phyloP scores from a whole-genome alignment of 1,140 invertebrate genomes.

The Chelonus insularis region DNA sequence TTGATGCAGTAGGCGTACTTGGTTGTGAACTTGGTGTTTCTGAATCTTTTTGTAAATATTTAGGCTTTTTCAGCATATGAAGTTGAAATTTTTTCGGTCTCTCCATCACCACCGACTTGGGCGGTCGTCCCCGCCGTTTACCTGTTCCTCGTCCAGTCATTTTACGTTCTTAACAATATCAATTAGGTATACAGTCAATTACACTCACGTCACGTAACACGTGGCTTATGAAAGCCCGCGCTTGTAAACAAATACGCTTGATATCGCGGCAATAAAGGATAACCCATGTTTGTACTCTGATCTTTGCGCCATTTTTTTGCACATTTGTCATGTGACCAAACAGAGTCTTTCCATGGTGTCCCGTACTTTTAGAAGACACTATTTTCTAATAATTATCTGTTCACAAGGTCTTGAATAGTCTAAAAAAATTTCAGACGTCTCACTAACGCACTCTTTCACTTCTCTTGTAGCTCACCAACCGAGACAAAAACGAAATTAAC shows the following conservation, averaged over 20 bases:
- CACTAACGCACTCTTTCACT: conserved; percentile 21
- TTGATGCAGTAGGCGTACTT: conserved; percentile 76
- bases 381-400: background rate
- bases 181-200: conserved; percentile 17
- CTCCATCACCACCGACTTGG: conserved; percentile 83
- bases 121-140: conserved; percentile 84
- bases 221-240: conserved; percentile 62
- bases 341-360: conserved; percentile 51
- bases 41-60: conserved; percentile 76
- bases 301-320: conserved; percentile 66
- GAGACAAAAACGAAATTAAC: conserved; percentile 22
- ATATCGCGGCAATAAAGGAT: conserved; percentile 62
- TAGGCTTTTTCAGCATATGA: conserved; percentile 88
- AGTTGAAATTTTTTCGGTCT: conserved; percentile 82
- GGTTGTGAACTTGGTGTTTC: conserved; percentile 67
- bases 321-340: conserved; percentile 64
- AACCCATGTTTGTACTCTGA: conserved; percentile 61
- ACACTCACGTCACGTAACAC: conserved; percentile 49
- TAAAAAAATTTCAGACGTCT: conserved; percentile 6
- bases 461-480: conserved; percentile 7
- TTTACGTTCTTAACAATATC: conserved; percentile 37
- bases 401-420: background rate
- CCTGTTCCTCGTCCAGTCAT: conserved; percentile 84
- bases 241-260: conserved; percentile 68
- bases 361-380: background rate